Percentiles rank a stretch among this genome's conserved stretches.
phyloP scores from a whole-genome alignment of 1,140 invertebrate genomes.

The Dendrolimus kikuchii region DNA sequence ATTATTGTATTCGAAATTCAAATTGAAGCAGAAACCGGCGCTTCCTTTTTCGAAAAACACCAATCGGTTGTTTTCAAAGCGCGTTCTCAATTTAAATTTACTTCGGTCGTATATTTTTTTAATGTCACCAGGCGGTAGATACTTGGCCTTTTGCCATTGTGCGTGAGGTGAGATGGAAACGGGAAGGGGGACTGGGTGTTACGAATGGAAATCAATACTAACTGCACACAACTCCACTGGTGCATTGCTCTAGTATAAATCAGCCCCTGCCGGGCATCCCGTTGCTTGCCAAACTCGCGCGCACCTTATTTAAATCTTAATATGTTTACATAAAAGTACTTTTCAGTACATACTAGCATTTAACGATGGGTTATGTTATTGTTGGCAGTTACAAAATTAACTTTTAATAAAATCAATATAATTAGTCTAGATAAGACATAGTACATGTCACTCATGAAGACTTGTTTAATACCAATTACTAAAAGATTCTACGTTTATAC shows the following conservation, averaged over 20 bases:
- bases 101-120: constrained; percentile 21
- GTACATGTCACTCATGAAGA: too few relatives aligned
- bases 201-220: constrained; percentile 73
- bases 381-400: neutral
- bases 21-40: too few relatives aligned
- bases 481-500: too few relatives aligned
- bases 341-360: constrained; percentile 2
- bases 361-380: constrained; percentile 8
- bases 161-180: constrained; percentile 59
- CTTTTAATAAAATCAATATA: too few relatives aligned
- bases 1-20: too few relatives aligned
- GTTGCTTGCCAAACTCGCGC: constrained; percentile 52
- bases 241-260: constrained; percentile 73
- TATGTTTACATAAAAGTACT: constrained; percentile 5
- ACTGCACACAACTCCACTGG: constrained; percentile 68
- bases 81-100: constrained; percentile 14
- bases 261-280: constrained; percentile 60
- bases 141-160: constrained; percentile 63
- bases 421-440: too few relatives aligned
- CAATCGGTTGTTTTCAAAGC: neutral
- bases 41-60: neutral
- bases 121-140: constrained; percentile 18
- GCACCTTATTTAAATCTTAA: constrained; percentile 30
- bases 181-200: constrained; percentile 44
- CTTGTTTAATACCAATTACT: too few relatives aligned